Base-by-base conservation (phyloP, 2,888 invertebrate genomes). In the Archaeoteleia sp. region DNA sequence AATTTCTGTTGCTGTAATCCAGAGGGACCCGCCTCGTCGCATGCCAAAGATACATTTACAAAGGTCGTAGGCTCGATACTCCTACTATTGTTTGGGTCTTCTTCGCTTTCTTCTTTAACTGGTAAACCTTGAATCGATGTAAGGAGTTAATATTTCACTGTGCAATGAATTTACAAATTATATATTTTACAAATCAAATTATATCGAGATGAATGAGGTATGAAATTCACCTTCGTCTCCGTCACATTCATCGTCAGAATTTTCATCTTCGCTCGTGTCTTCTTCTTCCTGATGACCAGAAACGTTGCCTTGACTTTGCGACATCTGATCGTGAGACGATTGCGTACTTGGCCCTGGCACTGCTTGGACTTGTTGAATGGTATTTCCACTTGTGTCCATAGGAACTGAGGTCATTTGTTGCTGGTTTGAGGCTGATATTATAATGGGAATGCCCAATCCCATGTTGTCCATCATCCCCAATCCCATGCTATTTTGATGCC, bases 1-100 rank as follows among this genome's bases (percentile, higher is more conserved):
- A 83, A 77, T 61, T 84, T 84, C 54, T 85, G 84, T 48, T 85
- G 85, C 39, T 85, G 86, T n/a, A 85, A 74, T 12, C 86, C 86
- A 0, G 85, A 86, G 0, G 86, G 86, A 39, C 86, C 86, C 2
- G 86, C 85, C 51, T 85, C 85, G 20, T 86, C 85, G 34, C 85
- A 84, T 0, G 83, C 78, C 45, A 86, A 40, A 3, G 83, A 78
- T 9, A 85, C 85, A 65, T 83, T 84, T 6, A 85, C 85, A 67
- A 83, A 86, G 0, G 85, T 81, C 10, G 84, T 80, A 17, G 82
- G 79, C 66, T 85, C 85, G 13, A 85, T 76, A 1, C 74, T 74
- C 78, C 80, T 76, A 58, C 73, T 79, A 55, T 66, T 78, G 46
- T 62, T 79, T 3, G 77, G 78, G 60, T 83, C 82, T 48, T 83